Evolutionary conservation across 2,888 invertebrate genomes (phyloP).

Genomic region (Drosophila phalerata): DNA sequence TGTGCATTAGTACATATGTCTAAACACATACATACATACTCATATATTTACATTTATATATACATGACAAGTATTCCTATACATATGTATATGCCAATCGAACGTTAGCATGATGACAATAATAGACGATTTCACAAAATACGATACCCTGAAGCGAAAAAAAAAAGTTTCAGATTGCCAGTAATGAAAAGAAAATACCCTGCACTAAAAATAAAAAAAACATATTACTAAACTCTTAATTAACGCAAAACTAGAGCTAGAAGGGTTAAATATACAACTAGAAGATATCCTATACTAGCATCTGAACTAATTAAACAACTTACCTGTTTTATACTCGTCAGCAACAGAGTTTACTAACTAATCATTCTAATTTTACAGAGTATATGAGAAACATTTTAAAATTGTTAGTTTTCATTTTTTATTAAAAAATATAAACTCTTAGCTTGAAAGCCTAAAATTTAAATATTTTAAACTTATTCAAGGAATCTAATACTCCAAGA

Average conservation of each 20-base stretch:
- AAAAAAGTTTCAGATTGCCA: background rate
- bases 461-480: background rate
- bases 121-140: constrained; percentile 81
- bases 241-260: too few relatives aligned
- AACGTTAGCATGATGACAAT: constrained; percentile 80
- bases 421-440: background rate
- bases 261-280: too few relatives aligned
- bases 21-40: background rate
- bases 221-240: too few relatives aligned
- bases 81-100: constrained; percentile 58
- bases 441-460: background rate
- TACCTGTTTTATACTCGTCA: too few relatives aligned
- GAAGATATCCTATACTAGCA: background rate
- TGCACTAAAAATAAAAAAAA: background rate
- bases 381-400: background rate
- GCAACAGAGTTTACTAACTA: background rate
- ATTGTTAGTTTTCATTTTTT: background rate
- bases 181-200: constrained; percentile 25
- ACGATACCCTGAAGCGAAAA: constrained; percentile 44
- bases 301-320: background rate
- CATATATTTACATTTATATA: constrained; percentile 6
- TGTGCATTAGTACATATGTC: constrained; percentile 5
- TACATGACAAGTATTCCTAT: constrained; percentile 36
- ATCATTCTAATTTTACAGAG: background rate
- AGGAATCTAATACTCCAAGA: background rate